Base-by-base conservation (phyloP, 2,113 vertebrate species). In the Larimichthys polyactis region DNA sequence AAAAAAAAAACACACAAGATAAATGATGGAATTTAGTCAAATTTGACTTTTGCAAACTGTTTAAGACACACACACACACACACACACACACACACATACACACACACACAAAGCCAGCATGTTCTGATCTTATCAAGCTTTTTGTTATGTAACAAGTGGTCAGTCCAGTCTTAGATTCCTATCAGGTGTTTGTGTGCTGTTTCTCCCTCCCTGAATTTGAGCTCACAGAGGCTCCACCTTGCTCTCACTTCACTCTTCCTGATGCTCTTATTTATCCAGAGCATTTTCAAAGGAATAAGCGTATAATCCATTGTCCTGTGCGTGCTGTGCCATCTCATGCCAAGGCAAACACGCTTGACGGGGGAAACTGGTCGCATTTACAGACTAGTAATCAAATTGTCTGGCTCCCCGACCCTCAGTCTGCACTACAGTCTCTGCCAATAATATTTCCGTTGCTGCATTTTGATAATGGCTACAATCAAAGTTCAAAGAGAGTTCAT, bases 401-500 rank as follows among this genome's bases (percentile, higher is more conserved):
- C 87, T 85, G 86, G 79, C 82, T 87, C 69, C 78, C 76, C 29
- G 20, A 52, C 71, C 64, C 76, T 44, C 67, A 48, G 70, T 62
- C 60, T 36, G 11, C 52, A 11, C 68, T 69, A 4, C 58, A 22
- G 24, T 32, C 83, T 9, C 71, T 70, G 86, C 76, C 89, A 87
- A 84, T 87, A 89, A 88, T 85, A 87, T 89, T 92, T 91, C 91
- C 79, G 58, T 83, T 81, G 59, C 59, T 76, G 71, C 81, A 10
- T 85, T 95, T 89, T 92, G 85, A 90, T 86, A 85, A 89, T 78
- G 80, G 60, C 84, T 64, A 65, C 79, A 90, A 89, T 90, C 82
- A 82, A 84, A 91, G 92, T 94, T 93, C 90, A 92, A 72, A 74
- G 58, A 69, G 79, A 92, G 82, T 87, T 92, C 79, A 83, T 66